Evolutionary conservation across 2,113 vertebrate genomes (phyloP).

Genomic region (Limnothrissa miodon): DNA sequence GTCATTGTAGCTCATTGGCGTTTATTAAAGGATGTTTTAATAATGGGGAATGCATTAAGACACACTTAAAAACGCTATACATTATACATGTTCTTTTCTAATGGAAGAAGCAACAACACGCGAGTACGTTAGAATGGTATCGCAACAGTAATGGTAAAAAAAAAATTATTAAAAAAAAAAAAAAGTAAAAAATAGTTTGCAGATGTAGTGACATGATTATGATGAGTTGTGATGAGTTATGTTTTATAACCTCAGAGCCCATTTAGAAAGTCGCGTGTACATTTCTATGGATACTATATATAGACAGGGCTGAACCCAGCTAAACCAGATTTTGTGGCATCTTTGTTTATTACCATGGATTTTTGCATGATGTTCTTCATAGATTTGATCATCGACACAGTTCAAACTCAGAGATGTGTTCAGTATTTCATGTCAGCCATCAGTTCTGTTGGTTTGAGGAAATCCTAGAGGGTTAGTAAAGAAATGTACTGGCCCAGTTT

Average conservation of each 20-base stretch:
- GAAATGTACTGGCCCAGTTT: background rate
- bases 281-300: background rate
- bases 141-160: background rate
- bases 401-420: background rate
- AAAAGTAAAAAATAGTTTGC: background rate
- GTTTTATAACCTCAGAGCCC: background rate
- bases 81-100: slow-evolving; percentile 35
- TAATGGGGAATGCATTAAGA: slow-evolving; percentile 41
- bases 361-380: background rate
- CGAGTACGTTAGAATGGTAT: background rate
- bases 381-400: background rate
- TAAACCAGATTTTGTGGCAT: background rate
- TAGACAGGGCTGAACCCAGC: background rate
- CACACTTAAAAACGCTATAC: slow-evolving; percentile 39
- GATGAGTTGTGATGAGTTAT: background rate
- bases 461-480: background rate
- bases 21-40: slow-evolving; percentile 31
- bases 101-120: slow-evolving; percentile 11
- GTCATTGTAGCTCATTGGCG: slow-evolving; percentile 21
- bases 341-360: background rate
- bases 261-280: background rate
- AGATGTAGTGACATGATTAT: background rate
- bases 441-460: background rate
- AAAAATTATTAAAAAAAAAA: background rate
- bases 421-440: background rate